phyloP scores from a whole-genome alignment of 2,888 invertebrate species.

The Crematogaster levior region DNA sequence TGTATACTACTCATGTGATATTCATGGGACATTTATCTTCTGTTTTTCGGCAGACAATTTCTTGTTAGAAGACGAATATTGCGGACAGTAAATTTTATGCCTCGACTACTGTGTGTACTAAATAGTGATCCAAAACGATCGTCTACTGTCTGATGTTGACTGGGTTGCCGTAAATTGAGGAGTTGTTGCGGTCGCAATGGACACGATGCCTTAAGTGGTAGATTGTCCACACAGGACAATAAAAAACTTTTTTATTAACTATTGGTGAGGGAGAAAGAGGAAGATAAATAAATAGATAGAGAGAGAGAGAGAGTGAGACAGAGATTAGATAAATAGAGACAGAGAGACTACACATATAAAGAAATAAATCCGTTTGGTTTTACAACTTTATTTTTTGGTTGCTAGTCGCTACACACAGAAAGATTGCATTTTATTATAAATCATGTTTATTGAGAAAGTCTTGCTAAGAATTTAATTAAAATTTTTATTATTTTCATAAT shows the following conservation, averaged over 20 bases:
- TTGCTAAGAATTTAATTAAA: background rate
- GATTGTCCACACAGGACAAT: background rate
- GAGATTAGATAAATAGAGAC: background rate
- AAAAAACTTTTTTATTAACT: conserved; percentile 28
- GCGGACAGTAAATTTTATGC: conserved; percentile 20
- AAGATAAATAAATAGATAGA: no score
- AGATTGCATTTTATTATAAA: background rate
- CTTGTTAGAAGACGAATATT: background rate
- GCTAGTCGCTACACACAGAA: background rate
- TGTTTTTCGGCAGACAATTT: background rate
- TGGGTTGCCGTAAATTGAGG: conserved; percentile 35
- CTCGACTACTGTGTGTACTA: background rate
- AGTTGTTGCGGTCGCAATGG: background rate
- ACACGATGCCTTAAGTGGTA: background rate
- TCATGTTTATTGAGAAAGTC: background rate
- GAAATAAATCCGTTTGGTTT: conserved; percentile 15
- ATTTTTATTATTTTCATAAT: background rate
- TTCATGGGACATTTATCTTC: background rate
- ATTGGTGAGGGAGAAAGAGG: background rate
- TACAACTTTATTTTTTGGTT: background rate
- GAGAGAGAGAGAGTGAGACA: no score
- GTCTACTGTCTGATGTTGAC: conserved; percentile 28
- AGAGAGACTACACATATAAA: no score
- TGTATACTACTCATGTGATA: background rate
- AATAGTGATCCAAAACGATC: conserved; percentile 11